These are phyloP conservation scores for Toxotes lorentzi DNA, from an alignment of 2,797 vertebrate genomes.

Conservation along the genomic window DNA sequence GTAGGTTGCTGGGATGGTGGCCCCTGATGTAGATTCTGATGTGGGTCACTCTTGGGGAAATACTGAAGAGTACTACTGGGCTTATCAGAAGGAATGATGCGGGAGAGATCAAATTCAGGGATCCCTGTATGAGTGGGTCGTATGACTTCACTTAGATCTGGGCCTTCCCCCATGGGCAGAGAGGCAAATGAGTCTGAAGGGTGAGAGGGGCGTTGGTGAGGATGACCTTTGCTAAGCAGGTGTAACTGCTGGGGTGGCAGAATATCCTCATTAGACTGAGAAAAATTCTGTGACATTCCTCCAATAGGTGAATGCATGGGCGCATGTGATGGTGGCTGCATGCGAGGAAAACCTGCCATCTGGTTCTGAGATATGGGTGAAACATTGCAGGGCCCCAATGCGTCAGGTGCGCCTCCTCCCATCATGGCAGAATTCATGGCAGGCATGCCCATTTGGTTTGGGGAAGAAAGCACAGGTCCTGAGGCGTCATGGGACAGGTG, in stretches of 20 bases:
- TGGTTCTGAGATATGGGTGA: constrained; percentile 92
- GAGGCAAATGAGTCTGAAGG: constrained; percentile 83
- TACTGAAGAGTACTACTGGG: constrained; percentile 99
- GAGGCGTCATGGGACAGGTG: constrained; percentile 92
- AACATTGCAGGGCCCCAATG: constrained; percentile 87
- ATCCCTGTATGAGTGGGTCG: constrained; percentile 94
- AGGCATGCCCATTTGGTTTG: constrained; percentile 91
- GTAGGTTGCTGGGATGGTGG: constrained; percentile 82
- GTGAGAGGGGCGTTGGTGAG: constrained; percentile 86
- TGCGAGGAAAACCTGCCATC: constrained; percentile 89
- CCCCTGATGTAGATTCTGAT: constrained; percentile 80
- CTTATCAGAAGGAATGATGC: constrained; percentile 99
- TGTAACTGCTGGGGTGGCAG: constrained; percentile 89
- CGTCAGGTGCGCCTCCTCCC: constrained; percentile 87
- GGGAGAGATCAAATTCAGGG: constrained; percentile 97
- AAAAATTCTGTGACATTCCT: constrained; percentile 88
- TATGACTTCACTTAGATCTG: constrained; percentile 97
- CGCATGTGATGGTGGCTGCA: constrained; percentile 87
- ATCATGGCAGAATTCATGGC: constrained; percentile 88
- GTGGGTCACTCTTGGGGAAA: constrained; percentile 92
- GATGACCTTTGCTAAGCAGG: constrained; percentile 89
- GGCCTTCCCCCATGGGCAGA: constrained; percentile 90
- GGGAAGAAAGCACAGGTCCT: constrained; percentile 90
- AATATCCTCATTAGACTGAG: constrained; percentile 87
- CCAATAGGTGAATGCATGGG: constrained; percentile 89